phyloP scores from a whole-genome alignment of 1,140 invertebrate genomes.

The Paracyclopina nana region DNA sequence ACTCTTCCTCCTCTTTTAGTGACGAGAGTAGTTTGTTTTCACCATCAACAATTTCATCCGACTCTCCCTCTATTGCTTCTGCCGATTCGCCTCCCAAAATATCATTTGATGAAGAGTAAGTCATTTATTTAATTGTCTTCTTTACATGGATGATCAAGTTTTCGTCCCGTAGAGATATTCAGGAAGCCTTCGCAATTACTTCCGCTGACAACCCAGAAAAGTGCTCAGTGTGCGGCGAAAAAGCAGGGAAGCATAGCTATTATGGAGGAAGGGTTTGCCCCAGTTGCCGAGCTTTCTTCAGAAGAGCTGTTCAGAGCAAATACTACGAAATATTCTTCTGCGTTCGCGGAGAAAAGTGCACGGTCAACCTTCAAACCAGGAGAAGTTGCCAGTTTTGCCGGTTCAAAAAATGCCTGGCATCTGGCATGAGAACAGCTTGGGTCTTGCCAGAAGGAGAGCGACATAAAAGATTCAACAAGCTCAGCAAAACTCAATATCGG shows the following conservation, averaged over 20 bases:
- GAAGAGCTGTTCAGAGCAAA: slow-evolving; percentile 26
- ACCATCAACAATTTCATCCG: no score
- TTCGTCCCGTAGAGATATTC: no score
- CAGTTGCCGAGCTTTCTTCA: slow-evolving; percentile 28
- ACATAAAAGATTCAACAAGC: slow-evolving; percentile 1
- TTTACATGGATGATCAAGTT: no score
- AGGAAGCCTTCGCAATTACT: no score
- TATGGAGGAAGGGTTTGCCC: slow-evolving; percentile 29
- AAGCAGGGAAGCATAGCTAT: slow-evolving; percentile 25
- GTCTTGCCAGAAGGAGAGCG: slow-evolving; percentile 28
- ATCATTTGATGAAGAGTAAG: no score
- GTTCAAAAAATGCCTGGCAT: slow-evolving; percentile 26
- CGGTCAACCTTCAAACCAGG: slow-evolving; percentile 24
- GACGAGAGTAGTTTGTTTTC: no score
- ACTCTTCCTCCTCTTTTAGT: no score
- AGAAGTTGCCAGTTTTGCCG: slow-evolving; percentile 26
- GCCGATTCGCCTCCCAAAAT: no score
- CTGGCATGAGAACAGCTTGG: slow-evolving; percentile 29
- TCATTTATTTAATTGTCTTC: no score
- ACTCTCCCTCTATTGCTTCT: no score
- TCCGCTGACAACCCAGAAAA: not conserved
- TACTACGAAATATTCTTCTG: slow-evolving; percentile 25
- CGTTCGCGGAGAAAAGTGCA: not conserved
- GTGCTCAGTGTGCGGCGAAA: slow-evolving; percentile 10
- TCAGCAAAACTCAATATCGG: not conserved